Base-by-base conservation (phyloP, 2,888 invertebrate species). In the Morpho deidamia region DNA sequence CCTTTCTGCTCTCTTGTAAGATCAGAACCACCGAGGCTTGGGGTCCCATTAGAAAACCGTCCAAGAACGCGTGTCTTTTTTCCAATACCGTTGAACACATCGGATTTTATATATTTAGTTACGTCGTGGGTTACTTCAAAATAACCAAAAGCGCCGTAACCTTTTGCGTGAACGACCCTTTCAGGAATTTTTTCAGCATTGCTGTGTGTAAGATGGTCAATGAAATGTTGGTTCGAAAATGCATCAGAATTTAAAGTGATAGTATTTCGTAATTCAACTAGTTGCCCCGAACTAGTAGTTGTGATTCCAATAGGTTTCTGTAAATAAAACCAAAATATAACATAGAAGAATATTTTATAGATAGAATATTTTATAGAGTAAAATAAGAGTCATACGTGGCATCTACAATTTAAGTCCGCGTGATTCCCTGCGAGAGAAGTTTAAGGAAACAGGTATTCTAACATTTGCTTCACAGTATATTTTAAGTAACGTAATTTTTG, bases 161-260 rank as follows among this genome's bases (percentile, higher is more conserved):
- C 98, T 83, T 98, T 98, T 0, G 97, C 97, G 76, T 97, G 97
- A 1, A 96, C 97, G 0, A 97, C 95, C 64, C 98, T 91, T 75
- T 98, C 97, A 0, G 98, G 97, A 67, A 97, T 97, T 55, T 97
- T 92, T 78, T 98, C 97, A 14, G 95, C 90, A 71, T 93, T 92
- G 67, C 96, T 95, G 72, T 37, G 35, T 10, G 35, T 37, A 37
- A 37, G 35, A 10, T 10, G 10, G 35, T 37, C 35, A 10, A 37
- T 10, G 35, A 37, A 37, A 10, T 37, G 2, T 10, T 37, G 35
- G 2, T 37, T 37, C 35, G 35, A 37, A 37, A 37, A 37, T 10
- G 35, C 35, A 37, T 37, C 35, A 10, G 35, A 37, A 37, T 37
- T 37, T 37, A 37, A 37, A 10, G 35, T 37, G 8, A 37, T 37